These are phyloP conservation scores for Brachyptera putata DNA, from an alignment of 2,888 invertebrate species.

Conservation along the genomic window DNA sequence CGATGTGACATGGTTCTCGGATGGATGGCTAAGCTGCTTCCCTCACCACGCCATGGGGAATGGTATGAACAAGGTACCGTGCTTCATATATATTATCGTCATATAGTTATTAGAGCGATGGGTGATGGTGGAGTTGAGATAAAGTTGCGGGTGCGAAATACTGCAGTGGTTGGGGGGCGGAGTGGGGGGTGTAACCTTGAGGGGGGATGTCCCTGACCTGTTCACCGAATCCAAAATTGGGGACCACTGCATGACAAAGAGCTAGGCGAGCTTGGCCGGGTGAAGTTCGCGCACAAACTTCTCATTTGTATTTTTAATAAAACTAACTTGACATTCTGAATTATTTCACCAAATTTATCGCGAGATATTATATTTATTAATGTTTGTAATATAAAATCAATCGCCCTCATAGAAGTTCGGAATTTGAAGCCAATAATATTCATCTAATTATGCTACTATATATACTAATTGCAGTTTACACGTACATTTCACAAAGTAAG, in stretches of 20 bases:
- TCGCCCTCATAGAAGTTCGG: too few species aligned
- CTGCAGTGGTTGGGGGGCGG: neutral
- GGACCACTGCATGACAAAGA: neutral
- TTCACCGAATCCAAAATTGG: neutral
- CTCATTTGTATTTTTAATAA: too few species aligned
- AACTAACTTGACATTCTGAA: too few species aligned
- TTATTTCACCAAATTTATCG: too few species aligned
- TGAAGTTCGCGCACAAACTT: neutral
- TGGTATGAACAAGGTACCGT: slow-evolving; percentile 82
- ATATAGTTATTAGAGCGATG: neutral
- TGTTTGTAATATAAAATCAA: too few species aligned
- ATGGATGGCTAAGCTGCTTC: slow-evolving; percentile 45
- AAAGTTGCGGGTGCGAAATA: neutral
- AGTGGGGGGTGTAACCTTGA: neutral
- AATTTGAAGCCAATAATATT: too few species aligned
- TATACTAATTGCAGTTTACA: too few species aligned
- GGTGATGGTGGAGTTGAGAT: neutral
- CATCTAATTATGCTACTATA: too few species aligned
- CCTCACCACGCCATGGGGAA: slow-evolving; percentile 64
- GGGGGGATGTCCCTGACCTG: slow-evolving; percentile 1
- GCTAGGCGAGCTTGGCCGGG: neutral
- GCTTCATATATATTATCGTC: neutral
- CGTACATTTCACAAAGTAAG: too few species aligned
- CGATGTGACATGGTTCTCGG: slow-evolving; percentile 41
- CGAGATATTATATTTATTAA: too few species aligned